Evolutionary conservation across 64 coral and sea anemone species (phyloP), one percentile per base, ranked within the genome.

Genomic region (Stichodactyla helianthus): DNA sequence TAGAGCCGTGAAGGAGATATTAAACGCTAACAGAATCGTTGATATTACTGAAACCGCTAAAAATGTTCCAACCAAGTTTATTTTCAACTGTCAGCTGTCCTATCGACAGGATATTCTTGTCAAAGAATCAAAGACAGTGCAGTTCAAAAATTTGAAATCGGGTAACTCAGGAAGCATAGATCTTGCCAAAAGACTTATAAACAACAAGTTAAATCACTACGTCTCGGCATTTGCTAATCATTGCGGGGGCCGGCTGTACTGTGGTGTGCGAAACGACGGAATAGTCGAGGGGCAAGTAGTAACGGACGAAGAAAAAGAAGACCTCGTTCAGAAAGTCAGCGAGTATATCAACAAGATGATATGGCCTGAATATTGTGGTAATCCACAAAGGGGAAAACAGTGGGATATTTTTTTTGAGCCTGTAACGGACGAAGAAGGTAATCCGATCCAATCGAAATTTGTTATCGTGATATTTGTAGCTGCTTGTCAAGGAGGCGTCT

Each of bases 121-220:
- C n/a, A 64, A 12, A 19, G 84, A 86, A 51, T 86, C 84, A 0
- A 86, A 64, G 67, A 86, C 84, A 64, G 59, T 86, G 10, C 62
- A 86, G n/a, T 86, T 86, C 60, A 86, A 86, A 53, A 20, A 55
- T 51, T 18, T 86, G 61, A 86, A 68, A n/a, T 31, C 84, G 12
- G 61, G 19, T 5, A 86, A 86, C 13, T 70, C 61, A 53, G 22
- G 50, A 20, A 50, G 52, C 56, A 18, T 18, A 50, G 84, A 86
- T 22, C 61, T 86, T 67, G 60, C 57, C 20, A 86, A 11, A 0
- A 26, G 84, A n/a, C 50, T 86, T 23, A 16, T 52, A 14, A 86
- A 70, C 59, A 86, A 67, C 51, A 64, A 86, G 31, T 70, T 86
- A 16, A 86, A 61, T 12, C 18, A 17, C 16, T 86, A 71, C 16